Conservation (phyloP, 2,797 vertebrate species). For the Microcaecilia unicolor region DNA sequence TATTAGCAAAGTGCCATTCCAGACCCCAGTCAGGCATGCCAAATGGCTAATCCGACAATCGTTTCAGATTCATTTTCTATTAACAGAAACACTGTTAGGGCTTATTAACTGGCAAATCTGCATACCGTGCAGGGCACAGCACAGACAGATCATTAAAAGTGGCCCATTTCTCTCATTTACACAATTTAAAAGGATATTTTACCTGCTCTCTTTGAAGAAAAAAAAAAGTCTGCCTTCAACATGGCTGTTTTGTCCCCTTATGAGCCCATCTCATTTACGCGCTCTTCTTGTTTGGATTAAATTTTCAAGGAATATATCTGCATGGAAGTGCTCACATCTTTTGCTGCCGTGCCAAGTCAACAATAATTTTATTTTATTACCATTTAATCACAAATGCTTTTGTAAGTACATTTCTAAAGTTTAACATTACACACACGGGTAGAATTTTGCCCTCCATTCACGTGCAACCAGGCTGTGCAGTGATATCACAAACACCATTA, state of each 20-base stretch:
- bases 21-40: slow-evolving; percentile 62
- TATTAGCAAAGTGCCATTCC: slow-evolving; percentile 63
- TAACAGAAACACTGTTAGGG: slow-evolving; percentile 54
- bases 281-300: too few species aligned
- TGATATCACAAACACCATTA: too few species aligned
- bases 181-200: slow-evolving; percentile 49
- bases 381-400: too few species aligned
- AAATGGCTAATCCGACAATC: slow-evolving; percentile 63
- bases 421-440: too few species aligned
- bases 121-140: slow-evolving; percentile 36
- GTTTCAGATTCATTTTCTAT: slow-evolving; percentile 58
- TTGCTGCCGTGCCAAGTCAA: too few species aligned
- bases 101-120: slow-evolving; percentile 64
- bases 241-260: too few species aligned
- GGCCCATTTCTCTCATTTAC: slow-evolving; percentile 59
- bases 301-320: too few species aligned
- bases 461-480: too few species aligned
- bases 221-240: slow-evolving; percentile 10
- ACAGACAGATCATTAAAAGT: slow-evolving; percentile 41
- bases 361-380: too few species aligned
- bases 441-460: too few species aligned
- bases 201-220: slow-evolving; percentile 22
- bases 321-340: too few species aligned
- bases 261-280: slow-evolving; percentile 7
- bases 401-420: too few species aligned